Base-by-base conservation (phyloP, 2,113 vertebrate genomes). In the Indicator maculatus region DNA sequence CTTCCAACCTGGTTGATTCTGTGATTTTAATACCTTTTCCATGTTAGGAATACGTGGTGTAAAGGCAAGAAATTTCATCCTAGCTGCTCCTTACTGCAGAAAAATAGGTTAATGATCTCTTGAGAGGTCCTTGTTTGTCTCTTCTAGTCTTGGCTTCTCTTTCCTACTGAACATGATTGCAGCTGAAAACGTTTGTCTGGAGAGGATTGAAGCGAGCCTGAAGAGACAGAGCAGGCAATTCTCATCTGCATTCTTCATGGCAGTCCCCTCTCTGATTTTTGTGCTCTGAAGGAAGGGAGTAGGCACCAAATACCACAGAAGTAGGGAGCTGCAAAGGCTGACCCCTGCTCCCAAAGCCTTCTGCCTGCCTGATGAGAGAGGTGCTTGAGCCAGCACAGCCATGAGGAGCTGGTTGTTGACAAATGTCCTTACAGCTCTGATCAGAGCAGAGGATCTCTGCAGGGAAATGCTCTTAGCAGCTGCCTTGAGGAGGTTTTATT, bases 401-500 rank as follows among this genome's bases (percentile, higher is more conserved):
- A 27, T 24, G 12, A 66, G 59, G 28, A 80, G 7, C 24, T 63
- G 39, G 9, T 47, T 38, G 44, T 71, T 91, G 67, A 71, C 56
- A 88, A 45, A 83, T n/a, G 24, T 74, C 41, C 41, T 83, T 80
- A 73, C 27, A 79, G 16, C 12, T 77, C 50, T 59, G 2, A 1
- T 20, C 14, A 59, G 50, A 95, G 55, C 67, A 63, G 11, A 23
- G 33, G 14, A 36, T 82, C 6, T 36, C 30, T 83, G 33, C 23
- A 80, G 56, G n/a, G 38, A 83, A 92, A 73, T 60, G 13, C 2
- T 50, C 39, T 26, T 58, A 52, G 63, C 5, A 2, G 5, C 60
- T 90, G 86, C 65, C 75, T 69, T 61, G 82, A 93, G 60, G 75
- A 85, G 71, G 12, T 8, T 79, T 86, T 97, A 92, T 93, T 97